Base-by-base conservation (phyloP, 1,140 invertebrate species). In the Mamestra configurata region DNA sequence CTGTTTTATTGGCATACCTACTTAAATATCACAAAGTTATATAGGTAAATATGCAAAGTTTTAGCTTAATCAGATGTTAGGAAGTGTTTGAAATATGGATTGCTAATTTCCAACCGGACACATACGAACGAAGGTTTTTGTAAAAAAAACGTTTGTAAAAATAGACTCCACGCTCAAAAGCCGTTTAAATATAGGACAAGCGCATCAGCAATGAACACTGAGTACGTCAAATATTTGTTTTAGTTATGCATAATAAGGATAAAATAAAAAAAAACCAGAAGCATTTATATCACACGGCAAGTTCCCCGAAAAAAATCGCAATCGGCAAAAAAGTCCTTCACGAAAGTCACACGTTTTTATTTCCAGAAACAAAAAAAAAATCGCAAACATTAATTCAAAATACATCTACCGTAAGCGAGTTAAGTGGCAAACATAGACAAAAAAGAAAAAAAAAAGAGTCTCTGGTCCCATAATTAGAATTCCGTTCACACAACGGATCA, bases 331-430 rank as follows among this genome's bases (percentile, higher is more conserved):
- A 15, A 49, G 20, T 31, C 40, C 24, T 49, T 61, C 7, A n/a
- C 73, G 4, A 27, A 76, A 31, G 18, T 76, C 73, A 64, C 73
- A 64, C 73, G 73, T 76, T 76, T 76, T 76, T 76, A 13, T 15
- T 75, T n/a, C 7, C 13, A 20, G 20, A 76, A 49, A 35, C 22
- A 8, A 64, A 49, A 76, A 64, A 31, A 49, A 64, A 59, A 87
- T 86, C 83, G 79, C 81, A 90, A 91, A 90, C 87, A 91, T 83
- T 82, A 76, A 92, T 93, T 91, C 81, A 89, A 87, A 91, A 90
- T 84, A 82, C 82, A 88, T 89, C 83, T 86, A 89, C 88, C 89
- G 87, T 92, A 49, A 86, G 84, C 71, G 80, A 91, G 89, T 92
- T 93, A 93, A 93, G 92, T 92, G 89, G 85, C 82, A 84, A 88